Base-by-base conservation (phyloP, 2,888 invertebrate genomes). In the Yponomeuta malinellus region DNA sequence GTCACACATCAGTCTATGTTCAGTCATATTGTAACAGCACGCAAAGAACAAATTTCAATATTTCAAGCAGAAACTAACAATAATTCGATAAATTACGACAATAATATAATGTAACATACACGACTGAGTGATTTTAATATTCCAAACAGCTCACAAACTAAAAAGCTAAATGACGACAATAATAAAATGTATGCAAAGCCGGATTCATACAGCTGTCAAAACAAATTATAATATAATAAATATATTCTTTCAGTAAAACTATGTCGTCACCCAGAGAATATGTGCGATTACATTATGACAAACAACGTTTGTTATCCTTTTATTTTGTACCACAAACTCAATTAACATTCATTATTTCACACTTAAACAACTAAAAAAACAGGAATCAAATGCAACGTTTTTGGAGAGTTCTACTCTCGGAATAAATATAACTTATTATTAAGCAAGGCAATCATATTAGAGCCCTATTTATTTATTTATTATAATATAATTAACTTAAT, bases 1-100 rank as follows among this genome's bases (percentile, higher is more conserved):
- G 81, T 76, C 82, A 81, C 84, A 85, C 85, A 83, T 89, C 89
- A 90, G 89, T 89, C 88, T 74, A 77, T 77, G 78, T 68, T 48
- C 68, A 12, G 68, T 48, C 81, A 83, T 79, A 81, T 80, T 83
- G 78, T 79, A 79, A 31, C 33, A 69, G 66, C 64, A 66, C 33
- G 33, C 23, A 65, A 31, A 23, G 4, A 29, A 29, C 43, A 5
- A 43, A 43, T 8, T 8, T 43, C 5, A 43, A 43, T 8, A 43
- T 43, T 52, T 4, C 4, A 15, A 59, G 12, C 15, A 15, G 15
- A 59, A 15, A 59, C 4, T 52, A 12, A 59, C 52, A 15, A 1
- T 5, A 5, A 43, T 43, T 43, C 43, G 5, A 59, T 15, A 15
- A 59, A 59, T 59, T 9, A 15, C 3, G 52, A 59, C 52, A 12